Percentiles rank a stretch among this genome's conserved stretches.
Conservation (phyloP, 2,888 invertebrate genomes). For the Endomychus coccineus region DNA sequence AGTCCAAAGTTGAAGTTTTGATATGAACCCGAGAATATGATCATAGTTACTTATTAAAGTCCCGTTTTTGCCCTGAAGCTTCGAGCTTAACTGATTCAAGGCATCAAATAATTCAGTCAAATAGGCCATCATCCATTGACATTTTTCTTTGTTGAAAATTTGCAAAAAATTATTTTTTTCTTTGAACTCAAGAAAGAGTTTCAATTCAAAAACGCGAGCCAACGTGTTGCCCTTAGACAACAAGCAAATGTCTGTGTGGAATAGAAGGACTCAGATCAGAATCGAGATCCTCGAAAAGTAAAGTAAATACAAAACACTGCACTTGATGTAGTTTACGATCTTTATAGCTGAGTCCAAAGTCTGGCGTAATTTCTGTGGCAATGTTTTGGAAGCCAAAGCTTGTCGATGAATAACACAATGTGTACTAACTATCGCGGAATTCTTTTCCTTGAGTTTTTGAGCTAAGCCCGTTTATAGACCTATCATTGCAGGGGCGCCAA, state of each 20-base stretch:
- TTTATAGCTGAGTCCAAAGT: constrained; percentile 9
- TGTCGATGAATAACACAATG: constrained; percentile 16
- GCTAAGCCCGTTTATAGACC: constrained; percentile 14
- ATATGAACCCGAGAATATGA: constrained; percentile 9
- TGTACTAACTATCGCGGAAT: constrained; percentile 14
- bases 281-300: constrained; percentile 10
- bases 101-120: constrained; percentile 13
- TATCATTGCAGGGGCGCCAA: constrained; percentile 19
- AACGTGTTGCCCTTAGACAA: constrained; percentile 12
- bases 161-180: constrained; percentile 7
- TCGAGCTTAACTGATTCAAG: constrained; percentile 11
- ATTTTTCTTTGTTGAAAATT: constrained; percentile 6
- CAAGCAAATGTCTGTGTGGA: constrained; percentile 11
- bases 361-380: constrained; percentile 15
- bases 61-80: constrained; percentile 7
- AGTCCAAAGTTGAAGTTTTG: constrained; percentile 9
- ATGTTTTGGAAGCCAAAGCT: constrained; percentile 15
- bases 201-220: constrained; percentile 13
- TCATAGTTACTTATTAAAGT: constrained; percentile 9
- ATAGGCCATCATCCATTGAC: constrained; percentile 9
- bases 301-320: constrained; percentile 10
- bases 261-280: constrained; percentile 7
- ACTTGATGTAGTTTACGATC: constrained; percentile 14
- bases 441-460: constrained; percentile 15
- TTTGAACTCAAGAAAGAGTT: constrained; percentile 10